phyloP scores from a whole-genome alignment of 2,113 vertebrate genomes.

The Actenoides lindsayi region DNA sequence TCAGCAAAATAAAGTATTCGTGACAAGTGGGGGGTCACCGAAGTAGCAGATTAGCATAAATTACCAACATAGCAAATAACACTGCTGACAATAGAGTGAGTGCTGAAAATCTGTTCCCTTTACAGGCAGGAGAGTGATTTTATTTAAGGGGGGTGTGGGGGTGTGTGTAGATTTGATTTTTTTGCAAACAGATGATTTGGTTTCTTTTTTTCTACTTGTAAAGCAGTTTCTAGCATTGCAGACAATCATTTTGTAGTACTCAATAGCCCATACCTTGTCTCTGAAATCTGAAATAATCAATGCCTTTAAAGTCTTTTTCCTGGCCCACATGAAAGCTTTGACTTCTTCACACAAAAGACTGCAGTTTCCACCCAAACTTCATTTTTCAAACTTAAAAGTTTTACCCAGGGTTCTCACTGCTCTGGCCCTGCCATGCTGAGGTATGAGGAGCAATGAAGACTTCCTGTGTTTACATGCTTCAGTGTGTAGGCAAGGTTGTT shows the following conservation, averaged over 20 bases:
- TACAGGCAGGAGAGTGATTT: background rate
- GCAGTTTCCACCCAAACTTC: background rate
- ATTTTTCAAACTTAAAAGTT: background rate
- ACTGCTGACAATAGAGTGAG: background rate
- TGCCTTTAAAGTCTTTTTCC: background rate
- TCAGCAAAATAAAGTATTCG: background rate
- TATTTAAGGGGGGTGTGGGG: background rate
- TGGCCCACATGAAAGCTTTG: background rate
- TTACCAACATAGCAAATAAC: background rate
- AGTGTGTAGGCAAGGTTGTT: background rate
- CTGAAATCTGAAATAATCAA: background rate
- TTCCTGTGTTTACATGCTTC: rapidly evolving
- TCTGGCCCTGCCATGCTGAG: background rate
- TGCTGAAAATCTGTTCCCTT: background rate
- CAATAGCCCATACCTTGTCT: background rate
- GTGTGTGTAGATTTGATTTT: no score
- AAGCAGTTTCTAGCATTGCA: background rate
- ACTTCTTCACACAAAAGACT: background rate
- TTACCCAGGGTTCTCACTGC: background rate
- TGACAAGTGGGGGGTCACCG: background rate
- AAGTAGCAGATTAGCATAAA: background rate
- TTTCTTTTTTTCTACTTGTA: background rate
- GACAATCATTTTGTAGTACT: background rate
- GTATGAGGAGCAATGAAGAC: background rate
- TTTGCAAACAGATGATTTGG: background rate